These are phyloP conservation scores for Gallinago solitaria DNA, from an alignment of 2,797 vertebrate genomes.

Conservation along the genomic window DNA sequence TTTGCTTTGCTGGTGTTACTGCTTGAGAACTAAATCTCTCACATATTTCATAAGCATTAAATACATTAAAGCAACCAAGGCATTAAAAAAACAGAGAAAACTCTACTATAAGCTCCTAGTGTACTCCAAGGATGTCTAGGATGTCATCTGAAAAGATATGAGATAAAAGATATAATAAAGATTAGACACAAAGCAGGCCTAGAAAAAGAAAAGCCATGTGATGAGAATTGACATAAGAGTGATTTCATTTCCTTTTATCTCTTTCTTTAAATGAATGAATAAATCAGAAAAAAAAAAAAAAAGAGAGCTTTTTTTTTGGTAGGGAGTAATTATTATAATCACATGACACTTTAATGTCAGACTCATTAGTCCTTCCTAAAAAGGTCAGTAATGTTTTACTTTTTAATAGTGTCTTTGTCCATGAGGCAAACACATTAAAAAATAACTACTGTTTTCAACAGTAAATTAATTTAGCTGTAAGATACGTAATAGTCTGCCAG, in stretches of 20 bases:
- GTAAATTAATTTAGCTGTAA: not conserved
- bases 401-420: not conserved
- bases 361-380: not conserved
- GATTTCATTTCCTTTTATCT: not conserved
- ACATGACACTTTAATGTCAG: not conserved
- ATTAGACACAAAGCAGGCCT: not conserved
- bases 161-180: not conserved
- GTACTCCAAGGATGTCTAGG: not conserved
- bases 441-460: not conserved
- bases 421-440: not conserved
- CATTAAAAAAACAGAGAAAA: not conserved
- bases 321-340: not conserved
- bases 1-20: not conserved
- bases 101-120: not conserved
- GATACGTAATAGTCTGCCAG: not conserved
- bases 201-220: not conserved
- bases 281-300: not conserved
- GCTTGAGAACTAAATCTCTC: not conserved
- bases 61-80: not conserved
- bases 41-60: not conserved
- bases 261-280: not conserved
- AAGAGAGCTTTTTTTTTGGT: not conserved
- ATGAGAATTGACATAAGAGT: not conserved
- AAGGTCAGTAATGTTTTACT: not conserved
- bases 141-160: constrained; percentile 21